Evolutionary conservation across 1,140 invertebrate genomes (phyloP).

Genomic region (Procambarus clarkii): DNA sequence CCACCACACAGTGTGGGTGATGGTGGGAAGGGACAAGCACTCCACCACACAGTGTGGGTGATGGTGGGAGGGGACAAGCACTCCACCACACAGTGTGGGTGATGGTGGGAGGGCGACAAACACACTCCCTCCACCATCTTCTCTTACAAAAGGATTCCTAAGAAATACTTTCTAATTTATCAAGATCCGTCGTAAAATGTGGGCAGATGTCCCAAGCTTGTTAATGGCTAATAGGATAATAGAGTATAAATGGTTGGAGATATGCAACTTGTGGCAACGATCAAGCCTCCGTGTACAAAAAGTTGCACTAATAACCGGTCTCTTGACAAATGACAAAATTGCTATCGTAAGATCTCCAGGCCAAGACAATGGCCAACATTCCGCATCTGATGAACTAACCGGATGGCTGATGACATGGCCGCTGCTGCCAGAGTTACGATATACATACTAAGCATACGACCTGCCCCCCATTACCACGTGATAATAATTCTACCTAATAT

Average conservation of each 20-base stretch:
- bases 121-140: not conserved
- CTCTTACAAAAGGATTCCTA: slow-evolving; percentile 55
- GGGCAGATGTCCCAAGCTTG: slow-evolving; percentile 45
- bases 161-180: slow-evolving; percentile 62
- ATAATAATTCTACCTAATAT: slow-evolving; percentile 39
- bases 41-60: too few relatives aligned
- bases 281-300: slow-evolving; percentile 39
- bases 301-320: slow-evolving; percentile 69
- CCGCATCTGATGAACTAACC: slow-evolving; percentile 67
- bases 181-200: slow-evolving; percentile 57
- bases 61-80: too few relatives aligned
- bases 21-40: too few relatives aligned
- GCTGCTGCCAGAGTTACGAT: slow-evolving; percentile 62
- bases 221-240: slow-evolving; percentile 67
- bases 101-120: slow-evolving; percentile 1
- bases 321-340: slow-evolving; percentile 69
- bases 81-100: too few relatives aligned
- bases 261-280: slow-evolving; percentile 61
- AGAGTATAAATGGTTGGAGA: slow-evolving; percentile 55
- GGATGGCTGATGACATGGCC: slow-evolving; percentile 64
- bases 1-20: too few relatives aligned
- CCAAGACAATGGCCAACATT: slow-evolving; percentile 68
- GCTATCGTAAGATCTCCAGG: slow-evolving; percentile 58
- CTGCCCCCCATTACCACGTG: slow-evolving; percentile 45
- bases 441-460: slow-evolving; percentile 30